Evolutionary conservation across 2,888 invertebrate species (phyloP), one percentile per base, ranked within the genome.

Genomic region (Trichopoda pennipes): DNA sequence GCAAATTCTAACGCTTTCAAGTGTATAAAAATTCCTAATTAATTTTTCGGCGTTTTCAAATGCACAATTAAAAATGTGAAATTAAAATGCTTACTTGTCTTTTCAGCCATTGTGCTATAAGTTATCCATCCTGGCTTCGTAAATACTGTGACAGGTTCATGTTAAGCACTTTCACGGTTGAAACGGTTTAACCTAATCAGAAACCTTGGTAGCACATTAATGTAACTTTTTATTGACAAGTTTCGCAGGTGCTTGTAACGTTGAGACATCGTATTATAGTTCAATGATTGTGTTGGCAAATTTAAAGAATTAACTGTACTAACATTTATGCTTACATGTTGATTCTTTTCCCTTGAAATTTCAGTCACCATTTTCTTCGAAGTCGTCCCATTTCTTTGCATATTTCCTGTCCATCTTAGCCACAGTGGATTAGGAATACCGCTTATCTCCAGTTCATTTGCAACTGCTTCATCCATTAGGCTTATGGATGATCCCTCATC

Each of bases 91-190:
- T 70, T 80, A 74, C 47, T 49, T 53, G 49, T 49, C 6, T 56
- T 44, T 19, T 63, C 69, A 4, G 28, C 42, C 14, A 56, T 17
- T n/a, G 69, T 17, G 1, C 74, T 69, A 23, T 80, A 75, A 51
- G 70, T 47, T 10, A 80, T 21, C 80, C 74, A 80, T 68, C 80
- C 69, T 17, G 75, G 28, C 47, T 75, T 61, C 49, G 69, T 80
- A 7, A 17, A 17, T 2, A 63, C 58, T 17, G 80, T 75, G 19
- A 80, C 23, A 8, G 70, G 66, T n/a, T 80, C 80, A 32, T 80
- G 28, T 28, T 55, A 14, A n/a, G 60, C 44, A 7, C 76, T 60
- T 55, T 80, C 47, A 32, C 44, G 42, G 1, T 60, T 44, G 3
- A 81, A 42, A 23, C 44, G 14, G 14, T 60, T 42, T 0, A 44